Base-by-base conservation (phyloP, 2,113 vertebrate genomes). In the Lophius piscatorius region DNA sequence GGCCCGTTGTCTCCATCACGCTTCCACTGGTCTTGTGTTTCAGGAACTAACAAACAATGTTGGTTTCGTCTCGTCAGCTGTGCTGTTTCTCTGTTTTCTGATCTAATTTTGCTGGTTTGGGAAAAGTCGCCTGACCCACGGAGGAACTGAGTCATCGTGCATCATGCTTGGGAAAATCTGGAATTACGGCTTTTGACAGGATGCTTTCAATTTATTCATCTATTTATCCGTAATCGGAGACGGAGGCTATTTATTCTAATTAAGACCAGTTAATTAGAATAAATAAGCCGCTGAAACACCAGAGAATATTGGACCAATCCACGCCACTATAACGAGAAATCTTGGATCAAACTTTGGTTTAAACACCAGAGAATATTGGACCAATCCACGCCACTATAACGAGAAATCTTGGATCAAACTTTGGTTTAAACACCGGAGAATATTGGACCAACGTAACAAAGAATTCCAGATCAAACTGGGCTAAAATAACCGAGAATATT, bases 11-110 rank as follows among this genome's bases (percentile, higher is more conserved):
- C 45, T 39, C 23, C 42, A 5, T 47, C 16, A 1, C 18, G 24
- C 18, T 16, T 16, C 34, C 48, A 20, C 33, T 42, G 26, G n/a
- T 18, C 26, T 6, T 6, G 1, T 4, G 3, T 6, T 13, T 42
- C 31, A 0, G 18, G 0, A 4, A 79, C 75, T 76, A 85, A 85
- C 67, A 48, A 24, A 47, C 20, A 14, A 6, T 0, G 2, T 26
- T 47, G 48, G 55, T 85, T 80, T 78, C 64, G 58, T 48, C 70
- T 29, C 0, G 71, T 83, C 83, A 85, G 80, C 83, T 76, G 60
- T 54, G 47, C 42, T 59, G 33, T 58, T 47, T 33, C 40, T 59
- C 46, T 57, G 40, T 36, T 10, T 47, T 63, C 64, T 41, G 29
- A 36, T 33, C 21, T 63, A 12, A 24, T 62, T 21, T 18, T 3